These are phyloP conservation scores for Cervus canadensis DNA, from an alignment of 2,113 vertebrate species.

Conservation along the genomic window DNA sequence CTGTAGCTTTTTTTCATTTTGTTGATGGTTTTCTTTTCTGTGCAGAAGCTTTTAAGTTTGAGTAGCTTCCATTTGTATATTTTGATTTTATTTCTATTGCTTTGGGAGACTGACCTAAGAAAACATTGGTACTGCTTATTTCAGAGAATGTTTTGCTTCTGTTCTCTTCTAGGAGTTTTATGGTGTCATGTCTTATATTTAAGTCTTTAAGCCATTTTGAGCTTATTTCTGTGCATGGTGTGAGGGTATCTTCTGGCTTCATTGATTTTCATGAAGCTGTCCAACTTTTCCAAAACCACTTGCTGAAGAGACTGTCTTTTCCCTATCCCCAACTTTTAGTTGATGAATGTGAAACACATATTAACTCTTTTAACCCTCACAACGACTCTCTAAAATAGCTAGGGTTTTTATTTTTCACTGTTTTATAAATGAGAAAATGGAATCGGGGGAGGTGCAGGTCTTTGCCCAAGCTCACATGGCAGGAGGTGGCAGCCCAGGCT, in stretches of 20 bases:
- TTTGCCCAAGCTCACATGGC: background rate
- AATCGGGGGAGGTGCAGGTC: background rate
- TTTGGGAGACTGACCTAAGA: background rate
- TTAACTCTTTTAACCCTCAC: background rate
- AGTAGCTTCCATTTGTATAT: background rate
- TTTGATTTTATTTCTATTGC: background rate
- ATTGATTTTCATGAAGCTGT: background rate
- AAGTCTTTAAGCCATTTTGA: background rate
- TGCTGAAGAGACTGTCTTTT: background rate
- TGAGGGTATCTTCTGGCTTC: background rate
- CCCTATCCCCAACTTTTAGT: background rate
- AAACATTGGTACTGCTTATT: background rate
- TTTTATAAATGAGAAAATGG: background rate
- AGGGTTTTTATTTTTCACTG: background rate
- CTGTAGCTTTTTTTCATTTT: background rate
- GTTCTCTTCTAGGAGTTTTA: background rate
- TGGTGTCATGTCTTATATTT: background rate
- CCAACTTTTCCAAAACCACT: background rate
- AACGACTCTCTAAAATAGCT: background rate
- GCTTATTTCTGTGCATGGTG: background rate
- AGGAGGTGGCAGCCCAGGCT: background rate
- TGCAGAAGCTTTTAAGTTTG: background rate
- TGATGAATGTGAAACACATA: background rate
- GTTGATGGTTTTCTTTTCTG: background rate
- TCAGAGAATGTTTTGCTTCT: background rate